These are phyloP conservation scores for Achlya flavicornis DNA, from an alignment of 2,888 invertebrate genomes.

Conservation along the genomic window DNA sequence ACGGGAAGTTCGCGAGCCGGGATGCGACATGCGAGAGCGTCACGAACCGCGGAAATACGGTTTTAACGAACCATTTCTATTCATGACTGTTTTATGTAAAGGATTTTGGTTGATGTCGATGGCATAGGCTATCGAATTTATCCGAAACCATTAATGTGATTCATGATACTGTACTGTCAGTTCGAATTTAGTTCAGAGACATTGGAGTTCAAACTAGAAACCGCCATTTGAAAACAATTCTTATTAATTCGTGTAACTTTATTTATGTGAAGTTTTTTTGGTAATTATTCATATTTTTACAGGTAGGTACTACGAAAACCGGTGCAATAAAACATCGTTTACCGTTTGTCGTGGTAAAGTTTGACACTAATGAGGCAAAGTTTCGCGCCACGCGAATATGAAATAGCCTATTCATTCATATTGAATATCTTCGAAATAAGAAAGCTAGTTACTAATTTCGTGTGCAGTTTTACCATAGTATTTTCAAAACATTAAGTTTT, in stretches of 20 bases:
- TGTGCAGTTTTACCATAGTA: neutral
- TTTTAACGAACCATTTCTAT: slow-evolving; percentile 73
- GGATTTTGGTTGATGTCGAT: slow-evolving; percentile 46
- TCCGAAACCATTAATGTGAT: slow-evolving; percentile 5
- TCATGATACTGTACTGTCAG: slow-evolving; percentile 11
- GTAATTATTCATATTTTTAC: neutral
- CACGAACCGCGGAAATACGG: slow-evolving; percentile 75
- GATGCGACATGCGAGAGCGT: slow-evolving; percentile 76
- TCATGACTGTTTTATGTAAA: slow-evolving; percentile 71
- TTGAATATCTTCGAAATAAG: slow-evolving; percentile 11
- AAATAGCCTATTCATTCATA: slow-evolving; percentile 22
- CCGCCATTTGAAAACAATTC: neutral
- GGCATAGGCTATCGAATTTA: slow-evolving; percentile 26
- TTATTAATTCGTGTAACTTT: neutral
- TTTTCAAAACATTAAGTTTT: too few species aligned
- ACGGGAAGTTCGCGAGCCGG: slow-evolving; percentile 76
- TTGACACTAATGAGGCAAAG: slow-evolving; percentile 60
- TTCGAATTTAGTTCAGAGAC: neutral
- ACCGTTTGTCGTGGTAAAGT: slow-evolving; percentile 53
- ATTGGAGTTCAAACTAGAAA: neutral
- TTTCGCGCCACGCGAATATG: slow-evolving; percentile 53
- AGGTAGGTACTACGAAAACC: slow-evolving; percentile 13
- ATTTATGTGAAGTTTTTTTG: too few species aligned
- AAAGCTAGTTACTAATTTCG: neutral
- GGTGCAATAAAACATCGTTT: slow-evolving; percentile 46